Percentiles rank a stretch among this genome's conserved stretches.
Evolutionary conservation across 1,140 invertebrate species (phyloP).

Genomic region (Nixonia krombeini): DNA sequence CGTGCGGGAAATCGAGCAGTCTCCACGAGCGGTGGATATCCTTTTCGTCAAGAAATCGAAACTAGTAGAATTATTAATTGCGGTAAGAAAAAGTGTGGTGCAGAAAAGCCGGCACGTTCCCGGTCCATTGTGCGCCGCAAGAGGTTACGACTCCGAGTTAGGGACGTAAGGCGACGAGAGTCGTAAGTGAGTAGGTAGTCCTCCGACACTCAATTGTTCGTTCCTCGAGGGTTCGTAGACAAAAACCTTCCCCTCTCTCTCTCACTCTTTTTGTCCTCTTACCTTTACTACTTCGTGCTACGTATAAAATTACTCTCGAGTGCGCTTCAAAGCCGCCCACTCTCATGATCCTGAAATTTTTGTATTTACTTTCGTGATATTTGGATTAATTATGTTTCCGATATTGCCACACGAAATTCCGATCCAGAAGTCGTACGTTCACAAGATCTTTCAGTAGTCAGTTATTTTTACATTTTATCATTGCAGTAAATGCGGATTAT

Average conservation of each 20-base stretch:
- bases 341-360: conserved; percentile 26
- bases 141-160: conserved; percentile 56
- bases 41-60: conserved; percentile 49
- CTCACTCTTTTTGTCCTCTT: conserved; percentile 44
- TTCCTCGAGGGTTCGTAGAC: conserved; percentile 56
- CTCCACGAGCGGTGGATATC: conserved; percentile 13
- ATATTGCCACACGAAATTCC: too few relatives aligned
- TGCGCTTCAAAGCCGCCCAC: conserved; percentile 39
- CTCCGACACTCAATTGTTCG: conserved; percentile 51
- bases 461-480: too few relatives aligned
- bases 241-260: conserved; percentile 45
- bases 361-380: conserved; percentile 47
- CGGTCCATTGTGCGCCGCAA: conserved; percentile 54
- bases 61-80: conserved; percentile 57
- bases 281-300: conserved; percentile 45
- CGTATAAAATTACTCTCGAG: conserved; percentile 47
- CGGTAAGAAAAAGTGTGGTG: conserved; percentile 54
- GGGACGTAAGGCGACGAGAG: conserved; percentile 49
- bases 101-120: conserved; percentile 53
- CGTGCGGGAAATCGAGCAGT: conserved; percentile 34
- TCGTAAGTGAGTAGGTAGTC: conserved; percentile 57
- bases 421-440: too few relatives aligned
- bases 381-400: conserved; percentile 44
- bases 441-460: too few relatives aligned
- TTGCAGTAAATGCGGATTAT: too few relatives aligned